Evolutionary conservation across 2,113 vertebrate genomes (phyloP).

Genomic region (Pan paniscus): DNA sequence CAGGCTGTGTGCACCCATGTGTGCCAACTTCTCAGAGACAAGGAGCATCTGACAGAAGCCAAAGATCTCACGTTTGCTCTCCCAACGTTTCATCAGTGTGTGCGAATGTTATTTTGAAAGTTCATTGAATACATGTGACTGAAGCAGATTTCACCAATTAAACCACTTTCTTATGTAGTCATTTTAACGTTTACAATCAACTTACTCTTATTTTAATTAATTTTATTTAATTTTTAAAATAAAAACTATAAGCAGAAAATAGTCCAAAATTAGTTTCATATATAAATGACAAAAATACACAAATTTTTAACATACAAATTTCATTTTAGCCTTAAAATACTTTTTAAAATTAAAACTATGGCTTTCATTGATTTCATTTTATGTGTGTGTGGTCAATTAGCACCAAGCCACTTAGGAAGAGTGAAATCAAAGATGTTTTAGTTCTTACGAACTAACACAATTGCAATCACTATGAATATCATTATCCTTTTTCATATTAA

Average conservation of each 20-base stretch:
- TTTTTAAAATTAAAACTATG: neutral
- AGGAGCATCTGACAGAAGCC: too few species aligned
- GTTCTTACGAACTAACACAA: neutral
- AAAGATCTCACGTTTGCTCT: neutral
- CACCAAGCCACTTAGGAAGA: conserved; percentile 26
- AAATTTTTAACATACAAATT: conserved; percentile 5
- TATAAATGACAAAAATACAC: conserved; percentile 55
- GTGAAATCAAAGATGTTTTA: neutral
- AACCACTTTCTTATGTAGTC: neutral
- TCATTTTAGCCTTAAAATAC: neutral
- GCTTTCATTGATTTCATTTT: neutral
- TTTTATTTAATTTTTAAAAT: neutral
- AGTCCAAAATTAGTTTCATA: conserved; percentile 57
- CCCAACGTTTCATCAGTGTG: neutral
- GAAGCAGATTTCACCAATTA: neutral
- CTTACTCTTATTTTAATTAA: neutral
- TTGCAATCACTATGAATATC: neutral
- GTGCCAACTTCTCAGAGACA: neutral
- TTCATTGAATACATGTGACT: neutral
- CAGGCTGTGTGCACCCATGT: neutral
- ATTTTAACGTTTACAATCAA: neutral
- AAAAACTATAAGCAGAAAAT: conserved; percentile 44
- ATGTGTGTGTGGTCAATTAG: neutral
- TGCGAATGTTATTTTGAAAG: neutral
- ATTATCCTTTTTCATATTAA: neutral